Evolutionary conservation across 1,140 invertebrate genomes (phyloP), one percentile per base, ranked within the genome.

Genomic region (Cataglyphis hispanica): DNA sequence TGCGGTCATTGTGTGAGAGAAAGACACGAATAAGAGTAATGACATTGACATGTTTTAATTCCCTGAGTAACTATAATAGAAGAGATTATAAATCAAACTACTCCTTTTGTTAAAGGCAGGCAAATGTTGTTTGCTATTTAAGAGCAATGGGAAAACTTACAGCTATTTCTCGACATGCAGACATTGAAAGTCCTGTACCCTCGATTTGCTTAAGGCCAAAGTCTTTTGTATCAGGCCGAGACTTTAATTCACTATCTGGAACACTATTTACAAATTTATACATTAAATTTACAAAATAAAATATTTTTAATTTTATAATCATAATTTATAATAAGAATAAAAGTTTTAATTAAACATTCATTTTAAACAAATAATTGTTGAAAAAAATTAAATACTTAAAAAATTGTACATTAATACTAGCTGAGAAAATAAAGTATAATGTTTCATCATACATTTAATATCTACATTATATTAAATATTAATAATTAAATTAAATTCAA

Each of bases 131-230:
- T 43, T 43, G 16, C 27, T 4, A 19, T 63, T 74, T 8, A 56
- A 34, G 0, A 84, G 2, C 11, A 22, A 53, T 22, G 16, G 31
- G 1, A 78, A 81, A 56, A 96, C 97, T 97, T 96, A 99, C 98
- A 66, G 99, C 99, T 87, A 99, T 99, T 97, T 99, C 99, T 93
- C 99, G 96, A 94, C 99, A 99, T 37, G 99, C 99, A 81, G 99
- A 99, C 99, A 99, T 99, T 2, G 99, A 99, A 11, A 99, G 96
- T 0, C 99, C 99, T 85, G 99, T 99, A 3, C 99, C 99, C 97
- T 99, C 99, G 75, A 99, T 99, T 95, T 99, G 98, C 95, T 99
- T 99, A 46, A 99, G 95, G 4, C 99, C 99, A 96, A 99, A 99
- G 94, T 99, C 98, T 95, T 97, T 97, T 50, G 96, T 97, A 93